phyloP scores from a whole-genome alignment of 2,888 invertebrate genomes.

The Pantelozetes paolii region DNA sequence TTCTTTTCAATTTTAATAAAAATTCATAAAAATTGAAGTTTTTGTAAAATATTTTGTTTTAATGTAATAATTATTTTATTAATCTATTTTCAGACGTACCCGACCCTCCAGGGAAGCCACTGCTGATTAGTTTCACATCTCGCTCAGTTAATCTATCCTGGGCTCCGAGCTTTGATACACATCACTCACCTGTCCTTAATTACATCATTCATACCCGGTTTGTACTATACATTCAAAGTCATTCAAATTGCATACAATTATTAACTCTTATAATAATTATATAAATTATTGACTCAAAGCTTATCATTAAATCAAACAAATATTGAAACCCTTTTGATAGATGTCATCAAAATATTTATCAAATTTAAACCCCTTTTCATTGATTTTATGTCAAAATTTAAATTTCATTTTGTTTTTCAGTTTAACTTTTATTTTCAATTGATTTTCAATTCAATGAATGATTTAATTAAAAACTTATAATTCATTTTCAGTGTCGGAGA shows the following conservation, averaged over 20 bases:
- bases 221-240: not conserved
- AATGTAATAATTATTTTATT: not conserved
- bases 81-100: slow-evolving; percentile 42
- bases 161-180: slow-evolving; percentile 66
- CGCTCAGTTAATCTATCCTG: slow-evolving; percentile 69
- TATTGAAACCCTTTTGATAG: too few relatives aligned
- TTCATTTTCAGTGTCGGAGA: slow-evolving; percentile 59
- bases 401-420: too few relatives aligned
- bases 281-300: not conserved
- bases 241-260: too few relatives aligned
- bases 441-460: too few relatives aligned
- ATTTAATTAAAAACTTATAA: not conserved
- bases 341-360: too few relatives aligned
- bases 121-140: slow-evolving; percentile 68
- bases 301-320: not conserved
- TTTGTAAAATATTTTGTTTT: too few relatives aligned
- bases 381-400: not conserved
- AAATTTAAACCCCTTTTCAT: too few relatives aligned
- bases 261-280: too few relatives aligned
- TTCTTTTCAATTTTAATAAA: too few relatives aligned
- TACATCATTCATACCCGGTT: slow-evolving; percentile 69
- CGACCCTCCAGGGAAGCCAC: slow-evolving; percentile 58
- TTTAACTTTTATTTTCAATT: too few relatives aligned
- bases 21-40: too few relatives aligned
- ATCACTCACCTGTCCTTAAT: slow-evolving; percentile 66